Base-by-base conservation (phyloP, 2,888 invertebrate genomes). In the Acrocyrtus sp. region DNA sequence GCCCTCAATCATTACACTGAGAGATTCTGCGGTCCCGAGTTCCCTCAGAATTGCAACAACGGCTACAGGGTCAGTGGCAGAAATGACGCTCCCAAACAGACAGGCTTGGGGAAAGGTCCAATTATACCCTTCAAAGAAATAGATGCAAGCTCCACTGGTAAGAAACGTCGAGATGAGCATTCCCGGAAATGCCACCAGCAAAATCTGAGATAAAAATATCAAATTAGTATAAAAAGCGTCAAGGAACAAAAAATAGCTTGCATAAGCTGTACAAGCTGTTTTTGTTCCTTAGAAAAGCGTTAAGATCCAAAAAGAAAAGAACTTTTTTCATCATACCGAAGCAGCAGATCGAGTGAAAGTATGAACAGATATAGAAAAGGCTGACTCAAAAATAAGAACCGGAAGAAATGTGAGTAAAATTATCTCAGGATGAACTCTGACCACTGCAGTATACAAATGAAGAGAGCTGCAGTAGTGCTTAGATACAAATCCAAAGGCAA, bases 11-110 rank as follows among this genome's bases (percentile, higher is more conserved):
- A 86, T 76, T 66, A 84, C 83, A 10, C 83, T 82, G 34, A 86
- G 78, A 50, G 82, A 81, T 70, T 85, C 79, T 0, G 82, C 80
- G 12, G 82, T 77, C 5, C 80, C 85, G 22, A 85, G 72, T 63
- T 86, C 85, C 74, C 84, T 83, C 3, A 86, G 82, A 43, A 86
- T 81, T 2, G 85, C 84, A 6, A 86, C 85, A 0, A 86, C 85
- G 2, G 86, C 85, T 1, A 86, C 85, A 0, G 86, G 86, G 78
- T 86, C 86, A 0, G 86, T 86, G 10, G 86, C 85, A 72, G 84
- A 84, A n/a, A 86, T 81, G 17, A 86, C 84, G 1, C 84, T 80
- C 0, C 85, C 85, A 80, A 86, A 86, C 67, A 86, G 81, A 66
- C 84, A 78, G 2, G 84, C 83, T 21, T 76, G 54, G 1, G 63